Evolutionary conservation across 64 coral and sea anemone genomes (phyloP).

Genomic region (Acropora yongei): DNA sequence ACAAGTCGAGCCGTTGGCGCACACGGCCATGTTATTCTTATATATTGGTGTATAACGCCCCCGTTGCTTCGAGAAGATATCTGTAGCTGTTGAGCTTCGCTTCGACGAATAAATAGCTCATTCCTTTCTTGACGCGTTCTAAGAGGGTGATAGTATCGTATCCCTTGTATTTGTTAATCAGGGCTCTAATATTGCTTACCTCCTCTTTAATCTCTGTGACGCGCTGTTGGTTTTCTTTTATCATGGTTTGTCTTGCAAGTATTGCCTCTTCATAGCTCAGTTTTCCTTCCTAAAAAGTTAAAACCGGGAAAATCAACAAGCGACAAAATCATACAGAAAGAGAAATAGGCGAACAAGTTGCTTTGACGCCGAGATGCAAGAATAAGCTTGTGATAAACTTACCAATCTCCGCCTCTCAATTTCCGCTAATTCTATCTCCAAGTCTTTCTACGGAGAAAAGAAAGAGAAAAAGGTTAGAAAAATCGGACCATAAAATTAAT

Average conservation of each 20-base stretch:
- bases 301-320: not conserved
- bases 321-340: not conserved
- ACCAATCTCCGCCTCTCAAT: conserved; percentile 94
- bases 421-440: conserved; percentile 88
- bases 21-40: too few relatives aligned
- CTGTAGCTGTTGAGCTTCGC: too few relatives aligned
- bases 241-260: conserved; percentile 90
- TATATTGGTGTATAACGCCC: too few relatives aligned
- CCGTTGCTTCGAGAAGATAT: too few relatives aligned
- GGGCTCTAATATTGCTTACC: conserved; percentile 35
- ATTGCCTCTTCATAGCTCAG: conserved; percentile 98
- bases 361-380: not conserved
- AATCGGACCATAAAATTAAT: too few relatives aligned
- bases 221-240: conserved; percentile 92
- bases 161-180: too few relatives aligned
- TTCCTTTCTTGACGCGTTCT: too few relatives aligned
- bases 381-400: not conserved
- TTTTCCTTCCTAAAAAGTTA: conserved; percentile 77
- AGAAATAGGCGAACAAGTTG: not conserved
- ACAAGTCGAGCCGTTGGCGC: too few relatives aligned
- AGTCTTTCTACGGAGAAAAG: conserved; percentile 70
- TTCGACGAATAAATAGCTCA: too few relatives aligned
- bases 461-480: not conserved
- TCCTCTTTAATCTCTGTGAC: conserved; percentile 92
- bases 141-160: too few relatives aligned